Base-by-base conservation (phyloP, 2,113 vertebrate species). In the Psittacula cyanocephala region DNA sequence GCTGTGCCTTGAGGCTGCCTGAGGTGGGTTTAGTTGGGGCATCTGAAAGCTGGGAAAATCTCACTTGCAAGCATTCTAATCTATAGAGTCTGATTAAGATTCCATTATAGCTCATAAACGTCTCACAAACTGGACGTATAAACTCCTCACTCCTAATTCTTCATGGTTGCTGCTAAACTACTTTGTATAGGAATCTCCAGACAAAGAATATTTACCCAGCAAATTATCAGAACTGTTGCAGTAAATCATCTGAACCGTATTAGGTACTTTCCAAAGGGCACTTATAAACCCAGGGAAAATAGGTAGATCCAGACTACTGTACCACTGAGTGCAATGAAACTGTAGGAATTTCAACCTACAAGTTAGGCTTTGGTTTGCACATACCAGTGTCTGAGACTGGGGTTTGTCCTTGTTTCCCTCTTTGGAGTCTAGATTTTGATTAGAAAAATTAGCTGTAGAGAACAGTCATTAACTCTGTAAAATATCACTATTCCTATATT, bases 1-100 rank as follows among this genome's bases (percentile, higher is more conserved):
- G 75, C 55, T 53, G 49, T 80, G 91, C 93, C 8, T 2, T 62
- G 79, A 93, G 91, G 91, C 25, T 94, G 89, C 84, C 89, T 88
- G 23, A 33, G 87, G 87, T 88, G 68, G 41, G 31, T 59, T 91
- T 84, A 76, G 13, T 41, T 82, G 62, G 19, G 15, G 16, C 39
- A 87, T 68, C 47, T 71, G 33, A 64, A 89, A 64, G 29, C 55
- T 49, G 49, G 23, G 49, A 53, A 95, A 85, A 47, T 33, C 62
- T 43, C 15, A 8, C 20, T 91, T 81, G 60, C 28, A 81, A 85
- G 29, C 0, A 4, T 25, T 93, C 47, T 71, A 55, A 68, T 84
- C 91, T 84, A 70, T 20, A 75, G 57, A 53, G 14, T 57, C 41
- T 80, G 60, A 74, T 87, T 41, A 89, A 46, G 43, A 52, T 25